These are phyloP conservation scores for Takifugu bimaculatus DNA, from an alignment of 2,113 vertebrate species.

Conservation along the genomic window DNA sequence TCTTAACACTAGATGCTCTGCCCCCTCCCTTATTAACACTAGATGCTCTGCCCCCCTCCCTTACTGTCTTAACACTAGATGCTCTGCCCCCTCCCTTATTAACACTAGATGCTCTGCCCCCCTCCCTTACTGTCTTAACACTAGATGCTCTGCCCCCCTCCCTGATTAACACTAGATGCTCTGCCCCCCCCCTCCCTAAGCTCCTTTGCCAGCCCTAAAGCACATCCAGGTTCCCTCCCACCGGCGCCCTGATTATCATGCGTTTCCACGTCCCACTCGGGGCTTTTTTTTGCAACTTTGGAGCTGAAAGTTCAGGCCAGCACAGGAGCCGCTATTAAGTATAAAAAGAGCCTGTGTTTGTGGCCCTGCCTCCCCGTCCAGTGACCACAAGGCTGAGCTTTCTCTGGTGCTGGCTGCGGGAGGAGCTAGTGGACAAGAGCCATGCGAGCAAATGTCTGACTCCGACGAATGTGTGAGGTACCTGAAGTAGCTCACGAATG, in stretches of 20 bases:
- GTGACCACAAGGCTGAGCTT: constrained; percentile 73
- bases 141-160: neutral
- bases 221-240: constrained; percentile 44
- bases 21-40: too few species aligned
- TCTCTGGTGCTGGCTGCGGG: constrained; percentile 57
- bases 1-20: too few species aligned
- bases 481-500: constrained; percentile 41
- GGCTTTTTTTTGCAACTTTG: constrained; percentile 12
- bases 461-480: constrained; percentile 44
- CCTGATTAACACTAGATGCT: too few species aligned
- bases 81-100: too few species aligned
- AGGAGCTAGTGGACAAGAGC: constrained; percentile 49
- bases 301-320: constrained; percentile 50
- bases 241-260: constrained; percentile 15
- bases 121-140: constrained; percentile 32
- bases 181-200: constrained; percentile 41
- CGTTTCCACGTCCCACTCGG: constrained; percentile 44
- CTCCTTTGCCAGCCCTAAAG: constrained; percentile 66
- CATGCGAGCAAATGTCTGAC: constrained; percentile 50
- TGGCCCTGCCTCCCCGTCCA: constrained; percentile 58
- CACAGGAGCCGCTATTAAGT: constrained; percentile 41
- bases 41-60: too few species aligned
- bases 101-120: neutral
- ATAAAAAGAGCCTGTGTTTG: constrained; percentile 76
- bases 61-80: too few species aligned